Evolutionary conservation across 2,113 vertebrate genomes (phyloP), one percentile per base, ranked within the genome.

Genomic region (Atlantisia rogersi): DNA sequence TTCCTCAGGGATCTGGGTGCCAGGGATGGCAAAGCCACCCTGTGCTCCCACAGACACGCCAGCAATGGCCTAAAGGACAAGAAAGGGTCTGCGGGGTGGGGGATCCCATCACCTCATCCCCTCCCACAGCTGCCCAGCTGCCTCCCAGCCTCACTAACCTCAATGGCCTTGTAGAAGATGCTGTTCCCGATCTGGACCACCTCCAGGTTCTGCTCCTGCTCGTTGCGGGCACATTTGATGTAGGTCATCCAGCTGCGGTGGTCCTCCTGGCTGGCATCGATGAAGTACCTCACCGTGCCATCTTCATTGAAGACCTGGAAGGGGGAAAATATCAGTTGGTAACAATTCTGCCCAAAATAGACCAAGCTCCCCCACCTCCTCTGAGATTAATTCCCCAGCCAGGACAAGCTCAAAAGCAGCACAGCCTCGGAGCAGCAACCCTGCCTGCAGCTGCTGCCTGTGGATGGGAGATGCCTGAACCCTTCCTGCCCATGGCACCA

Each of bases 231-330:
- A 16, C 99, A 99, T 62, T 99, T 99, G 88, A 99, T 99, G 95
- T 99, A 99, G 5, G 99, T 99, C 99, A 99, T 99, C 99, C 99
- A 99, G 97, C 99, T 99, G 44, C 99, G 98, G 88, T 99, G 99
- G 88, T 99, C 99, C 96, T 99, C 99, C 97, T 99, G 99, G 93
- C 99, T 99, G 97, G 99, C 99, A 0, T 99, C 99, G 4, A 99
- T 98, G 96, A 99, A 99, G 74, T 99, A 99, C 21, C 99, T 98
- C 75, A 99, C 99, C 0, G 99, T 99, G 62, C 99, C 98, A 0
- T 99, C 99, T 18, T 99, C 99, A 0, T 99, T 99, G 94, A 99
- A 99, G 52, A 99, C 99, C 99, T 99, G 94, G 2, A 5, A 9
- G 3, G 17, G 26, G 39, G 11, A 56, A 56, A 15, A 50, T 18